A percentile compares a stretch with the other conserved stretches of the same genome.
phyloP scores from a whole-genome alignment of 2,797 vertebrate species.

The Lepilemur septentrionalis region DNA sequence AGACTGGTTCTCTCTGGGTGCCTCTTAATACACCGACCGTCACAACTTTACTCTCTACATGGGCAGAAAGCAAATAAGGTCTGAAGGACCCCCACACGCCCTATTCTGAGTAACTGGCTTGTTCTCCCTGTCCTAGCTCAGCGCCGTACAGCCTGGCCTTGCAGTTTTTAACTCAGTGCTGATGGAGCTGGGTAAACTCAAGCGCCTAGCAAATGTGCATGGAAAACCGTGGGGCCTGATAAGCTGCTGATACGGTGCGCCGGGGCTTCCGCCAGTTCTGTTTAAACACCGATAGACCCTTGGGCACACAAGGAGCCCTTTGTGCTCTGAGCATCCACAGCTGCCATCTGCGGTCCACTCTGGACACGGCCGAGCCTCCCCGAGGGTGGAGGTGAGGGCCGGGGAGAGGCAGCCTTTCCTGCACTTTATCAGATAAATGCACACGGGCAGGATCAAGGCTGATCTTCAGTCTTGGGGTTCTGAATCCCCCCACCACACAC shows the following conservation, averaged over 20 bases:
- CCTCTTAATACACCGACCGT: neutral
- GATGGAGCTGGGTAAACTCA: constrained; percentile 86
- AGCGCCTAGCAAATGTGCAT: constrained; percentile 86
- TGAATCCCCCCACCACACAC: neutral
- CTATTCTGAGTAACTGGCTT: constrained; percentile 25
- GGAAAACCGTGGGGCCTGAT: constrained; percentile 87
- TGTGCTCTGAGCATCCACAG: constrained; percentile 64
- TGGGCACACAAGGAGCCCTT: constrained; percentile 73
- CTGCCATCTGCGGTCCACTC: constrained; percentile 40
- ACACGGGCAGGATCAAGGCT: neutral
- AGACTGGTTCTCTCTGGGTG: neutral
- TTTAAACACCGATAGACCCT: constrained; percentile 77
- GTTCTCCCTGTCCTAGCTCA: neutral
- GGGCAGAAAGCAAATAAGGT: constrained; percentile 25
- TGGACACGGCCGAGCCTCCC: neutral
- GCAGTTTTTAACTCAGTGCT: constrained; percentile 78
- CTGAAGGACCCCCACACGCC: neutral
- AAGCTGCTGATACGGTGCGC: constrained; percentile 88
- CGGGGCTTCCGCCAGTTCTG: constrained; percentile 86
- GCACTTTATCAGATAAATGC: constrained; percentile 4
- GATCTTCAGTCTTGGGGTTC: neutral
- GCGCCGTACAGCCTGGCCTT: neutral
- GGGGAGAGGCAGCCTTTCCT: neutral
- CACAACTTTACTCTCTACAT: neutral
- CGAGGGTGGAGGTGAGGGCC: neutral